Base-by-base conservation (phyloP, 1,140 invertebrate species). In the Micrasema minimum region DNA sequence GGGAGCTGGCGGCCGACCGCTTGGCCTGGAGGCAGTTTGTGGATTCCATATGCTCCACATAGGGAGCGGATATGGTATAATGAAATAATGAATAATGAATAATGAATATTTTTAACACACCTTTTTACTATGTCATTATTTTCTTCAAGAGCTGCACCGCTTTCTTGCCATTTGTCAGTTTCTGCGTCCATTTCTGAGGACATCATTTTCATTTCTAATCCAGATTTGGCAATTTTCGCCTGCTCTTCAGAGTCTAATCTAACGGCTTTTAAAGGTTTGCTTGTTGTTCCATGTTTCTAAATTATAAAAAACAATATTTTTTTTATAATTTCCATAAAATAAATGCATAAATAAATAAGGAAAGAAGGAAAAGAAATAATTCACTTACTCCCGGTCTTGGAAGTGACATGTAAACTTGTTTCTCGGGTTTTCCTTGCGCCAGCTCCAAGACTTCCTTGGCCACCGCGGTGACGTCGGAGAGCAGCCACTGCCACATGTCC, bases 111-210 rank as follows among this genome's bases (percentile, higher is more conserved):
- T 53, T 59, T 0, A 12, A 2, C 35, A 16, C 43, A 83, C 83
- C 96, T 87, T 82, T 98, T 97, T 35, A 99, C 96, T 76, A 99
- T 99, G 77, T 98, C 97, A 82, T 98, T 99, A 82, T 98, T 96
- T 81, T 97, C 93, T 83, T 94, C 88, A 76, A 92, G 78, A 79
- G 82, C 86, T 77, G 84, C 86, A 23, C 89, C 90, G 75, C 85
- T 88, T 72, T 91, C 90, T 78, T 96, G 92, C 96, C 96, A 98
- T 81, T 96, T 96, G 77, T 98, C 95, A 65, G 96, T 96, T 84
- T 98, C 96, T 9, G 96, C 95, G 78, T 98, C 96, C 90, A 98
- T 96, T 83, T 99, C 97, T 61, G 93, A 96, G 3, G 95, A 96
- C 81, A 96, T 93, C 79, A 97, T 87, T 85, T 99, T 98, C 96